Conservation (phyloP, 2,797 vertebrate genomes). For the Oryzias sinensis region DNA sequence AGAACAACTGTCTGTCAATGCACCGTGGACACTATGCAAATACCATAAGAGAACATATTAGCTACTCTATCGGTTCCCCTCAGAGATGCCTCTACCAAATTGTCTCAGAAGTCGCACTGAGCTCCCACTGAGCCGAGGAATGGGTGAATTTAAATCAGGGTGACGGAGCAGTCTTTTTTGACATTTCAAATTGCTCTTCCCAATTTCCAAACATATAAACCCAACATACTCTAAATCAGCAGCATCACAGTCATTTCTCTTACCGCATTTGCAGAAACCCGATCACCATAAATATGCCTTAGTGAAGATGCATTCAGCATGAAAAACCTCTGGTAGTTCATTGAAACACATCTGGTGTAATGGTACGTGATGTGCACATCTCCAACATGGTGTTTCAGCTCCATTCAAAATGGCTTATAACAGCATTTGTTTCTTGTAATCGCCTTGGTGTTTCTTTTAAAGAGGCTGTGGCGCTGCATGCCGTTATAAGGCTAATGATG, state of each 20-base stretch:
- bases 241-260: slow-evolving; percentile 15
- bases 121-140: slow-evolving; percentile 71
- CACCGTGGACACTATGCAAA: slow-evolving; percentile 80
- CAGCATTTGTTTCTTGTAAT: slow-evolving; percentile 66
- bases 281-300: slow-evolving; percentile 43
- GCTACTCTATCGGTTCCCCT: slow-evolving; percentile 76
- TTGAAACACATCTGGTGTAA: slow-evolving; percentile 56
- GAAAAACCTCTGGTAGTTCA: slow-evolving; percentile 49
- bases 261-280: slow-evolving; percentile 23
- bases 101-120: slow-evolving; percentile 74
- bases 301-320: slow-evolving; percentile 55
- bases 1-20: slow-evolving; percentile 78
- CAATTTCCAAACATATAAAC: slow-evolving; percentile 31
- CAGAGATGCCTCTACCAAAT: slow-evolving; percentile 73
- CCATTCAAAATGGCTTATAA: slow-evolving; percentile 60
- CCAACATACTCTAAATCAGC: slow-evolving; percentile 24
- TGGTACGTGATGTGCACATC: slow-evolving; percentile 62
- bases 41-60: slow-evolving; percentile 78
- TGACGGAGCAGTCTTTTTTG: slow-evolving; percentile 50
- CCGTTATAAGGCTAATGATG: slow-evolving; percentile 76
- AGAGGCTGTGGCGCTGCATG: slow-evolving; percentile 66
- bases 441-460: slow-evolving; percentile 74
- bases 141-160: slow-evolving; percentile 70
- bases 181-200: slow-evolving; percentile 42
- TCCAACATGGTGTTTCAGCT: slow-evolving; percentile 54